These are phyloP conservation scores for Xylocopa sonorina DNA, from an alignment of 1,140 invertebrate species.

Conservation along the genomic window DNA sequence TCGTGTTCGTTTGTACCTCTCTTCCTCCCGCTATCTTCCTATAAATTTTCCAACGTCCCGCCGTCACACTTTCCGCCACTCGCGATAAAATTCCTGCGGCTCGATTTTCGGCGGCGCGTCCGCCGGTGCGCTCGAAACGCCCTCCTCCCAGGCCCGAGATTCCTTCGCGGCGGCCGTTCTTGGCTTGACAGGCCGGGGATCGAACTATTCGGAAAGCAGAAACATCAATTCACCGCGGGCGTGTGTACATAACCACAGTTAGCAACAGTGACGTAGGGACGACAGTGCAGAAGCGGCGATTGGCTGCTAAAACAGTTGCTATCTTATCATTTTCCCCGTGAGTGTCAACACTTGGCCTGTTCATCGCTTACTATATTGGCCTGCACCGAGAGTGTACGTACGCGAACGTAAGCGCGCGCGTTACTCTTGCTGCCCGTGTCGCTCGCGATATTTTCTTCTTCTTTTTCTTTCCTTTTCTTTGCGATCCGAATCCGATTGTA, in stretches of 20 bases:
- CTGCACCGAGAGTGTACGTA: conserved; percentile 22
- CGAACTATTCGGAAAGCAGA: conserved; percentile 13
- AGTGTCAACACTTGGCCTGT: conserved; percentile 64
- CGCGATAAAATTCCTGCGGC: conserved; percentile 20
- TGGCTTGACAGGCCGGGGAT: background rate
- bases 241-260: conserved; percentile 56
- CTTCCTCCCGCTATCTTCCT: conserved; percentile 36
- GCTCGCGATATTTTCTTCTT: background rate
- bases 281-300: conserved; percentile 58
- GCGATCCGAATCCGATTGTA: background rate
- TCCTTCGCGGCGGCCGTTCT: background rate
- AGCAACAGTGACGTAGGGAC: conserved; percentile 65
- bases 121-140: too few relatives aligned
- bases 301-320: conserved; percentile 62
- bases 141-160: too few relatives aligned
- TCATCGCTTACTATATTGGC: conserved; percentile 41
- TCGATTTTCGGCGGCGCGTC: background rate
- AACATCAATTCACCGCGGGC: conserved; percentile 26
- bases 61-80: conserved; percentile 1
- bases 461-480: background rate
- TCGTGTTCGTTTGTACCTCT: conserved; percentile 47
- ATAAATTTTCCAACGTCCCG: conserved; percentile 50
- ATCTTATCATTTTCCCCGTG: conserved; percentile 68
- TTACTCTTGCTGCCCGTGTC: background rate
- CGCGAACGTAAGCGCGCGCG: too few relatives aligned